A percentile compares a stretch with the other conserved stretches of the same genome.
Evolutionary conservation across 2,113 vertebrate genomes (phyloP).

Genomic region (Stercorarius parasiticus): DNA sequence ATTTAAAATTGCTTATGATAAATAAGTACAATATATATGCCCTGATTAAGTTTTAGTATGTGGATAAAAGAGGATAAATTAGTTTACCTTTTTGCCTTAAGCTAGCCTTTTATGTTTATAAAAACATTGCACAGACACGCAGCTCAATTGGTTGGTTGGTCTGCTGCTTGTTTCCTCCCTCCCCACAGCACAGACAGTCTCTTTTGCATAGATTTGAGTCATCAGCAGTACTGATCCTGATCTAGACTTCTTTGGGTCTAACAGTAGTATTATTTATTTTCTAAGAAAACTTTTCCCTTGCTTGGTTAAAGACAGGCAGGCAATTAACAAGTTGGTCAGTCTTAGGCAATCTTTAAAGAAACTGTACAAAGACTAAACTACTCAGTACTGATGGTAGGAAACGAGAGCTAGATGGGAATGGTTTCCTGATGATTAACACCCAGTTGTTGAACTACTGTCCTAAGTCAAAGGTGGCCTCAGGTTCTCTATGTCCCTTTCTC

Average conservation of each 20-base stretch:
- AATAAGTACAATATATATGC: conserved; percentile 29
- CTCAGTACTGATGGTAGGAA: neutral
- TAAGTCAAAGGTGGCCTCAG: neutral
- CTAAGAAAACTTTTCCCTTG: neutral
- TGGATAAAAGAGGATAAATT: conserved; percentile 65
- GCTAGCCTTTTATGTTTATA: conserved; percentile 58
- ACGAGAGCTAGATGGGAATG: neutral
- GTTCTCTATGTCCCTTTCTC: neutral
- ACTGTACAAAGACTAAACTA: neutral
- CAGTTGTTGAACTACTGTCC: neutral
- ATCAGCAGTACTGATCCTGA: neutral
- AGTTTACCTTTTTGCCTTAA: conserved; percentile 69
- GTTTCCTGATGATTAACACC: neutral
- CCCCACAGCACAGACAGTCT: neutral
- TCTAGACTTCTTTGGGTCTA: neutral
- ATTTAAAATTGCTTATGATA: conserved; percentile 50
- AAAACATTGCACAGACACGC: conserved; percentile 27
- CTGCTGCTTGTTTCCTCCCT: neutral
- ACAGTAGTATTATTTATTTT: neutral
- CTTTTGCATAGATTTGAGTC: neutral
- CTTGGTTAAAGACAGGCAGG: neutral
- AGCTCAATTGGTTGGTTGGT: neutral
- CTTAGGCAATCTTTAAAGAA: neutral
- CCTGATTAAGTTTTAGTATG: conserved; percentile 55
- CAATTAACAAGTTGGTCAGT: neutral